Evolutionary conservation across 2,888 invertebrate species (phyloP).

Genomic region (Lamellibrachia satsuma): DNA sequence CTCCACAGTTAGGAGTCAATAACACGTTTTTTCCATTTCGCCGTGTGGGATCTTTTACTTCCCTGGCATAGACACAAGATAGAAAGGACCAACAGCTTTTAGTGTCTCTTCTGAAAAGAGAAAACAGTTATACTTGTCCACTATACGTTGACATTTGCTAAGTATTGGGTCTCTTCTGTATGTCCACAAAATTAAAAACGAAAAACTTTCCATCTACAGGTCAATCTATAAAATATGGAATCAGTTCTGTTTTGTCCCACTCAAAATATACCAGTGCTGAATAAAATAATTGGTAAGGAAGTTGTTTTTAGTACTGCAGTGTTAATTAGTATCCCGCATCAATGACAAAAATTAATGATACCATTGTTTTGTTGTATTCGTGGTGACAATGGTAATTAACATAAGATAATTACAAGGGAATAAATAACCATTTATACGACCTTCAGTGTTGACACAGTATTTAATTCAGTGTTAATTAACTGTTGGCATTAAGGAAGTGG

Average conservation of each 20-base stretch:
- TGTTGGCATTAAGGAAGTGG: neutral
- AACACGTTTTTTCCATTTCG: too few relatives aligned
- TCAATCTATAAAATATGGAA: neutral
- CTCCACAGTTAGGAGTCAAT: too few relatives aligned
- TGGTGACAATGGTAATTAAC: neutral
- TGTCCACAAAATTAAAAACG: neutral
- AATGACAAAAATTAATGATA: too few relatives aligned
- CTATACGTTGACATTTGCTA: too few relatives aligned
- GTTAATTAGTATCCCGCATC: neutral
- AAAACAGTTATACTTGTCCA: too few relatives aligned
- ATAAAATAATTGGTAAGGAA: neutral
- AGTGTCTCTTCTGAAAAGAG: too few relatives aligned
- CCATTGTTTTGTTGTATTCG: neutral
- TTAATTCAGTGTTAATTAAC: neutral
- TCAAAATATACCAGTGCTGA: neutral
- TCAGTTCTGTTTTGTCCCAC: neutral
- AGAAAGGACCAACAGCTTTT: too few relatives aligned
- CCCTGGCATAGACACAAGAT: too few relatives aligned
- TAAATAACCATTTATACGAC: neutral
- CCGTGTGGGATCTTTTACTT: too few relatives aligned
- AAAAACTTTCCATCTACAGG: neutral
- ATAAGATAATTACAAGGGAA: neutral
- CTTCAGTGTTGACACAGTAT: neutral
- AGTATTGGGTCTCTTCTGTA: too few relatives aligned
- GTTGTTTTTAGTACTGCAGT: neutral